These are phyloP conservation scores for Ceratothoa steindachneri DNA, from an alignment of 2,888 invertebrate genomes.

Conservation along the genomic window DNA sequence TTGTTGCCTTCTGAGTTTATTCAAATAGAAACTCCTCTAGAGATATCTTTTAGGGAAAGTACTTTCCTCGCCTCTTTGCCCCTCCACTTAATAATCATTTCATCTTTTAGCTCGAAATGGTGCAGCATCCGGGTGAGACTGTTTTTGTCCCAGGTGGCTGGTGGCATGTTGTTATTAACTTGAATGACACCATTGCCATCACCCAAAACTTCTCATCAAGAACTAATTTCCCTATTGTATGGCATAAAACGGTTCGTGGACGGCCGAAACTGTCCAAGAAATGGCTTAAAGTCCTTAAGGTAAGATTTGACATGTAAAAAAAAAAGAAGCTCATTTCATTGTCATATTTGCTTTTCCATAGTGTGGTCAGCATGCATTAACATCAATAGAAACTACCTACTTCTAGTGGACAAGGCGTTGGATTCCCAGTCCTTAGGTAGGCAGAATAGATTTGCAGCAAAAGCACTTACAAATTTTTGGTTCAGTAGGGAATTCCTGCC, in stretches of 20 bases:
- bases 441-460: too few relatives aligned
- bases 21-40: too few relatives aligned
- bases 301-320: too few relatives aligned
- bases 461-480: too few relatives aligned
- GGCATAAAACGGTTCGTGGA: constrained; percentile 95
- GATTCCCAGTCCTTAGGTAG: background rate
- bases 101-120: constrained; percentile 77
- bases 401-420: background rate
- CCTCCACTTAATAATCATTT: too few relatives aligned
- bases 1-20: too few relatives aligned
- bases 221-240: constrained; percentile 94
- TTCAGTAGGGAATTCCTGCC: too few relatives aligned
- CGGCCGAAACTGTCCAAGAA: constrained; percentile 91
- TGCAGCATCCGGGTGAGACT: constrained; percentile 93
- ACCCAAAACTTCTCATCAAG: constrained; percentile 96
- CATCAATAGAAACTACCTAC: background rate
- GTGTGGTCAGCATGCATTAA: too few relatives aligned
- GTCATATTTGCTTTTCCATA: background rate
- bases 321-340: too few relatives aligned
- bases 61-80: too few relatives aligned
- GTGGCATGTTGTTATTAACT: constrained; percentile 99
- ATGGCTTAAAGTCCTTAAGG: constrained; percentile 66
- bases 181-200: constrained; percentile 92
- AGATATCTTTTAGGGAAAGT: too few relatives aligned
- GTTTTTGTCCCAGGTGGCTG: constrained; percentile 98